Percentiles rank a stretch among this genome's conserved stretches.
phyloP scores from a whole-genome alignment of 2,113 vertebrate genomes.

The Charadrius vociferus region DNA sequence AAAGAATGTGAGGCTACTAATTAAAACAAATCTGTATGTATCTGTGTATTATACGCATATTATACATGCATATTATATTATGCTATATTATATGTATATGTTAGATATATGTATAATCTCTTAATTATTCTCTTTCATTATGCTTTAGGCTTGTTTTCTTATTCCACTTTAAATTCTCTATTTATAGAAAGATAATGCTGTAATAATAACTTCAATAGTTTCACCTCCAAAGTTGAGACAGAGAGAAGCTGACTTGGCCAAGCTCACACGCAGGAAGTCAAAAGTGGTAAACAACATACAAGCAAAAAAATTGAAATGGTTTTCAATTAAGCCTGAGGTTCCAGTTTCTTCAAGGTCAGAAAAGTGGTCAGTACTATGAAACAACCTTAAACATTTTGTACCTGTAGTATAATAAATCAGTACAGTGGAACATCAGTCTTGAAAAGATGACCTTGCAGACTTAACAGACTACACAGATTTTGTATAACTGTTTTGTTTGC shows the following conservation, averaged over 20 bases:
- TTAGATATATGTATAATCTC: not conserved
- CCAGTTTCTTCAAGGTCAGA: not conserved
- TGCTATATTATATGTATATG: too few species aligned
- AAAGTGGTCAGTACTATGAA: fast-evolving
- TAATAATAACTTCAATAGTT: not conserved
- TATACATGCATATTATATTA: not conserved
- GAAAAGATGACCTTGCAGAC: not conserved
- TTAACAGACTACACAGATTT: not conserved
- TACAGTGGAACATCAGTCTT: not conserved
- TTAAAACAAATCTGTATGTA: not conserved
- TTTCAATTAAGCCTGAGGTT: not conserved
- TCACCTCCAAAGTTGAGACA: not conserved
- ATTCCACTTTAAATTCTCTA: not conserved
- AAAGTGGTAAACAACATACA: not conserved
- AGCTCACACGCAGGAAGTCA: not conserved
- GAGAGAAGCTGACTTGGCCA: not conserved
- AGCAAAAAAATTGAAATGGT: not conserved
- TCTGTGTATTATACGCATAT: not conserved
- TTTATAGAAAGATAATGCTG: not conserved
- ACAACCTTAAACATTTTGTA: not conserved
- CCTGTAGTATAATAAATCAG: not conserved
- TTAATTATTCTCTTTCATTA: not conserved
- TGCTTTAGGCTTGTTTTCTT: not conserved
- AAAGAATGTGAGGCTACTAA: not conserved
- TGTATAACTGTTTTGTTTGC: not conserved